These are phyloP conservation scores for Catocala sponsa DNA, from an alignment of 2,888 invertebrate species.

Conservation along the genomic window DNA sequence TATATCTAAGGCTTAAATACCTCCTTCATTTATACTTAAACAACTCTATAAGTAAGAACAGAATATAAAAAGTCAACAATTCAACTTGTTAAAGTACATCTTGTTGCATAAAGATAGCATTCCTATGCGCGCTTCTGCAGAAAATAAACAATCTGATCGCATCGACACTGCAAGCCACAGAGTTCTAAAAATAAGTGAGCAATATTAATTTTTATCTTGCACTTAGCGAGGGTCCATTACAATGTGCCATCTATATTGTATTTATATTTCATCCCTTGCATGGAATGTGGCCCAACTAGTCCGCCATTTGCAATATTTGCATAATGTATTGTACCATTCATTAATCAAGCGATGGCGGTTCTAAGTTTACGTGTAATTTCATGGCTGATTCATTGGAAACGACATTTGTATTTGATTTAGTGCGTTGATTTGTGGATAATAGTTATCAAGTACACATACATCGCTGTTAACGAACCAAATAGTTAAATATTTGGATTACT, in stretches of 20 bases:
- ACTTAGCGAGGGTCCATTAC: conserved; percentile 26
- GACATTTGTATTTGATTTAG: background rate
- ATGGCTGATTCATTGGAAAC: conserved; percentile 8
- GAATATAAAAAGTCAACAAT: background rate
- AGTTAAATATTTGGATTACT: no score
- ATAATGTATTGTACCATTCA: conserved; percentile 57
- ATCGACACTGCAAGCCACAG: conserved; percentile 26
- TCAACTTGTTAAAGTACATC: background rate
- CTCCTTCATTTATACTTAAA: no score
- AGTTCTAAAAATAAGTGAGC: conserved; percentile 45
- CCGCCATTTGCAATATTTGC: conserved; percentile 53
- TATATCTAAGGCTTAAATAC: no score
- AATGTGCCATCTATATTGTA: conserved; percentile 18
- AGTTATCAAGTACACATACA: background rate
- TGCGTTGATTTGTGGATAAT: background rate
- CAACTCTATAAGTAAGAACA: background rate
- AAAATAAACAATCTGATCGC: conserved; percentile 31
- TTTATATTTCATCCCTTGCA: conserved; percentile 42
- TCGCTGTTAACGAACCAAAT: no score
- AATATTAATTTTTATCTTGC: conserved; percentile 48
- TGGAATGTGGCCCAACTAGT: conserved; percentile 57
- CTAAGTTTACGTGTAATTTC: conserved; percentile 17
- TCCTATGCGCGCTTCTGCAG: conserved; percentile 9
- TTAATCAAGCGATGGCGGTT: conserved; percentile 54
- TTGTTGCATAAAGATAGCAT: conserved; percentile 12